phyloP scores from a whole-genome alignment of 2,113 vertebrate species.

The Gallinago jamesoni region DNA sequence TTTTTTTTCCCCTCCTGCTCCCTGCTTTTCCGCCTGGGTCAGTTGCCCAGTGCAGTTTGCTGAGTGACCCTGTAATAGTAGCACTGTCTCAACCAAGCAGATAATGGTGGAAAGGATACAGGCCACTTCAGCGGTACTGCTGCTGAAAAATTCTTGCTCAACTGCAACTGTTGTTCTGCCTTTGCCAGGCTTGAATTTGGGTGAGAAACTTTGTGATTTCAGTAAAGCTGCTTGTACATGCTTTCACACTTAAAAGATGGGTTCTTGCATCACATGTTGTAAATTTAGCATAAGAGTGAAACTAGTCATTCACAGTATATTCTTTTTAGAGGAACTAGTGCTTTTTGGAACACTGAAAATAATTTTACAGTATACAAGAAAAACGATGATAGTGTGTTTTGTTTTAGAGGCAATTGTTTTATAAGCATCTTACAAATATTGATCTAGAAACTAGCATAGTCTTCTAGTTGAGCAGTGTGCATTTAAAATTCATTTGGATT shows the following conservation, averaged over 20 bases:
- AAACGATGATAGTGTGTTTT: background rate
- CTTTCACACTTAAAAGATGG: background rate
- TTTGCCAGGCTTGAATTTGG: background rate
- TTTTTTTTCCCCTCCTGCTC: background rate
- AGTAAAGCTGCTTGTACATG: background rate
- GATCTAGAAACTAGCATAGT: background rate
- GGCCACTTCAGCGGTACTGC: background rate
- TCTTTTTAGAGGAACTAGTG: background rate
- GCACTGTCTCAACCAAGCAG: background rate
- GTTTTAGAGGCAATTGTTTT: background rate
- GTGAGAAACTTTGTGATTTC: constrained; percentile 10
- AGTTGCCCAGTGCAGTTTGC: background rate
- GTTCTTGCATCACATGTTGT: background rate
- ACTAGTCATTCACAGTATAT: background rate
- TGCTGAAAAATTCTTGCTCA: background rate
- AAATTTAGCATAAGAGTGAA: background rate
- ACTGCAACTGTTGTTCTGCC: background rate
- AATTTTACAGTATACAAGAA: background rate
- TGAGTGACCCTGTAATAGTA: background rate
- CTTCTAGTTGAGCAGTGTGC: background rate
- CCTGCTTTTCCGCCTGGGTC: background rate
- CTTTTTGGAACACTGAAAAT: background rate
- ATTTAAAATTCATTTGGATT: background rate
- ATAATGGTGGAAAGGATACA: background rate
- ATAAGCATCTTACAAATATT: background rate